Evolutionary conservation across 2,888 invertebrate species (phyloP), one percentile per base, ranked within the genome.

Genomic region (Oeneis ivallda): DNA sequence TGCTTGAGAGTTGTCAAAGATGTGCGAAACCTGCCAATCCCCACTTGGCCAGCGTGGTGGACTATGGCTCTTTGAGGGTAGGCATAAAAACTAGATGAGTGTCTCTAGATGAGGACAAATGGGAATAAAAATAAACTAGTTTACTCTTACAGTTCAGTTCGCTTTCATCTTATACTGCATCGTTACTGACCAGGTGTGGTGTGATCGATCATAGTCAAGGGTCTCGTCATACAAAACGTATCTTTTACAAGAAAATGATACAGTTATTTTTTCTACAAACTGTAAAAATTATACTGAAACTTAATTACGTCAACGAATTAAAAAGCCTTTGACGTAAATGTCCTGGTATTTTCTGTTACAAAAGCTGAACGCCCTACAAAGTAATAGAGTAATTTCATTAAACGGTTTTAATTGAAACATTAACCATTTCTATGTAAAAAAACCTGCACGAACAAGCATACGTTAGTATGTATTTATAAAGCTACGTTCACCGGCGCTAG

Each of bases 361-460:
- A 56, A 39, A 41, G 53, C 11, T 43, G 26, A 57, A 13, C 11
- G 26, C n/a, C 13, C 6, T 43, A 9, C 4, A n/a, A 45, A 47
- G 47, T 17, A 58, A 47, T 47, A 9, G 19, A 60, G 50, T 50
- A 19, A 60, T 50, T 60, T 17, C 17, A 39, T 19, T 50, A 10
- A 60, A 60, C 19, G 39, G 49, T 60, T 60, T 39, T 49, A 60
- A 60, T 60, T 60, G 60, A 60, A 50, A 49, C 39, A 62, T 61
- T 52, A n/a, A 53, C 47, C 60, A 52, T 57, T 70, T 68, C 68
- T 34, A 59, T 50, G 64, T 62, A 70, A 69, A 34, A 50, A 39
- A 41, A 6, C 15, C 26, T 58, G 49, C 49, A 64, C 58, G 37
- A 32, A 47, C 41, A 34, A 17, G 61, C 53, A 61, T 65, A 45